Base-by-base conservation (phyloP, 2,113 vertebrate species). In the Perca flavescens region DNA sequence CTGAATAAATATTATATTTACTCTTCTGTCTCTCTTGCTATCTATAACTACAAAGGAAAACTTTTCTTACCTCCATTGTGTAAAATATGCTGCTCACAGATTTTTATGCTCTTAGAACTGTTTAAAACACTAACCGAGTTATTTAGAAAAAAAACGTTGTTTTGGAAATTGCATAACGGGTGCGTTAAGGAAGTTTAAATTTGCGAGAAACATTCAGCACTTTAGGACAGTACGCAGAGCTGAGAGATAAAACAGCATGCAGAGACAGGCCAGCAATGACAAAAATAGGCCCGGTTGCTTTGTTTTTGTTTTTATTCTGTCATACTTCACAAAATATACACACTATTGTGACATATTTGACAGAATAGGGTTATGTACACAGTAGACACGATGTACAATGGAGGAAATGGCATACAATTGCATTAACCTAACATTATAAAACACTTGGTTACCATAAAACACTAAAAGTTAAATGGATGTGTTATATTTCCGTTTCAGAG, bases 361-460 rank as follows among this genome's bases (percentile, higher is more conserved):
- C 53, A 79, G 69, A 79, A 82, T 65, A 58, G 63, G 74, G 68
- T 77, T 47, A 53, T 70, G 16, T 25, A 25, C 14, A 31, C 25
- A 25, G 58, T 49, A 8, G 10, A 21, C 5, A 21, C 40, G 60
- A 52, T 50, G 14, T 15, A 46, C 52, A 65, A 21, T 22, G 4
- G 40, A 40, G 5, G 7, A 28, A 21, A 40, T 9, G 3, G 10
- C 17, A 43, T 49, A 34, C 31, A 19, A 46, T 10, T 14, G 25
- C 13, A 15, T 36, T 7, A 25, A 63, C 4, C 1, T 22, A 25
- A 58, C 4, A 28, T 54, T 1, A 62, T n/a, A 47, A 64, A 64
- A 36, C 2, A 19, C 16, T 40, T 34, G 34, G 34, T 34, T 34
- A 34, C 34, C 34, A 62, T n/a, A 34, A 64, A 64, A 22, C 2